A percentile compares a stretch with the other conserved stretches of the same genome.
phyloP scores from a whole-genome alignment of 2,888 invertebrate genomes.

The Barypeithes pellucidus region DNA sequence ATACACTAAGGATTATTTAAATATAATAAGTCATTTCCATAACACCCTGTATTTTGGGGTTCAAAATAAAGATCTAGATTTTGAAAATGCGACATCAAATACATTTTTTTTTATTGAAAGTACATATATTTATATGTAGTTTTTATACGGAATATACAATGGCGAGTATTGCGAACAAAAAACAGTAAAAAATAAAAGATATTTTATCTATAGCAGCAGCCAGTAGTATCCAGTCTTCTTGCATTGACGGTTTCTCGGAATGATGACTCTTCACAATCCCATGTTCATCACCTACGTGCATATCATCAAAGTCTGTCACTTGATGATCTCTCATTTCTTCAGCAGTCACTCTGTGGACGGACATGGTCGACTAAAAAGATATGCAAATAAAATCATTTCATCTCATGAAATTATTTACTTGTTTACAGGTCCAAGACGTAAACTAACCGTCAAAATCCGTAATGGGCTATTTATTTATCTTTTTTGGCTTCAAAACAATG shows the following conservation, averaged over 20 bases:
- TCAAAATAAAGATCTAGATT: too few species aligned
- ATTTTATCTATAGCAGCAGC: constrained; percentile 78
- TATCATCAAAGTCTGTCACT: constrained; percentile 67
- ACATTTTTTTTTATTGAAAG: not conserved
- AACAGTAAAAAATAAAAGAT: constrained; percentile 74
- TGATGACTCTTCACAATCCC: constrained; percentile 65
- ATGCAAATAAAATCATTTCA: too few species aligned
- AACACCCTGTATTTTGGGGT: too few species aligned
- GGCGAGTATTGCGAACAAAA: constrained; percentile 73
- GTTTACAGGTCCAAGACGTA: too few species aligned
- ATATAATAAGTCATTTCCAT: too few species aligned
- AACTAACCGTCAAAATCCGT: too few species aligned
- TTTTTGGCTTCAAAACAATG: too few species aligned
- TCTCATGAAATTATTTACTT: too few species aligned
- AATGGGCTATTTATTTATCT: too few species aligned
- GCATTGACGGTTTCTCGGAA: constrained; percentile 64
- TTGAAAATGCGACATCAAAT: too few species aligned
- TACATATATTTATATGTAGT: not conserved
- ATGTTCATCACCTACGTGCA: constrained; percentile 64
- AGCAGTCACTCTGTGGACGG: constrained; percentile 64
- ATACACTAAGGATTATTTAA: too few species aligned
- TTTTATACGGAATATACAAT: constrained; percentile 70
- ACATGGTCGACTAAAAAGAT: constrained; percentile 58
- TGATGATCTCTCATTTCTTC: constrained; percentile 71
- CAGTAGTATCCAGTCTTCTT: constrained; percentile 78